These are phyloP conservation scores for Strix aluco DNA, from an alignment of 2,113 vertebrate species.

Conservation along the genomic window DNA sequence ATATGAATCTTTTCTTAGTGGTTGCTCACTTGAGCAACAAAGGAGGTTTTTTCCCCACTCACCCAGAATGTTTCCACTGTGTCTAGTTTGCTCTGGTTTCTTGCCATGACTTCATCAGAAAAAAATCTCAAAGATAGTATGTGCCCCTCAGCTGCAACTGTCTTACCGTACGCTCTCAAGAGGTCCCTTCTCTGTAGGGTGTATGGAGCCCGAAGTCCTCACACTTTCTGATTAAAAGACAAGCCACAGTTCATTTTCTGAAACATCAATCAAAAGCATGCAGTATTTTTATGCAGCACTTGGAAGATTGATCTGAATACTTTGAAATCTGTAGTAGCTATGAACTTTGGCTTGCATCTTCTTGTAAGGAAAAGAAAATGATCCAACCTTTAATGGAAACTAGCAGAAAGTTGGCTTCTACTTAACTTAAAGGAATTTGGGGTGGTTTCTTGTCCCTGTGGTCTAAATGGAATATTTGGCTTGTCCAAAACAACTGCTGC, in stretches of 20 bases:
- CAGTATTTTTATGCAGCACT: neutral
- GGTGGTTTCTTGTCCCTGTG: neutral
- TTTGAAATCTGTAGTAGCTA: neutral
- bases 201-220: neutral
- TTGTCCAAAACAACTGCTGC: neutral
- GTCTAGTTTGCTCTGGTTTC: neutral
- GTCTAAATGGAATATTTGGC: neutral
- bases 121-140: neutral
- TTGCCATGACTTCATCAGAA: neutral
- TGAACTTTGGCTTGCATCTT: constrained; percentile 8
- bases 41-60: neutral
- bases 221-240: neutral
- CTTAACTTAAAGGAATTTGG: neutral
- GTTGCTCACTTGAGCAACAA: neutral
- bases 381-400: neutral
- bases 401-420: neutral
- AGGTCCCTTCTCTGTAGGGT: neutral
- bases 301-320: neutral
- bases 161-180: neutral
- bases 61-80: neutral
- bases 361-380: neutral
- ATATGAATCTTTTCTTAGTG: neutral
- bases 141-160: neutral
- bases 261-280: neutral
- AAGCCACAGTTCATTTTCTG: neutral